Conservation (phyloP, 2,113 vertebrate species). For the Glaucomys volans region DNA sequence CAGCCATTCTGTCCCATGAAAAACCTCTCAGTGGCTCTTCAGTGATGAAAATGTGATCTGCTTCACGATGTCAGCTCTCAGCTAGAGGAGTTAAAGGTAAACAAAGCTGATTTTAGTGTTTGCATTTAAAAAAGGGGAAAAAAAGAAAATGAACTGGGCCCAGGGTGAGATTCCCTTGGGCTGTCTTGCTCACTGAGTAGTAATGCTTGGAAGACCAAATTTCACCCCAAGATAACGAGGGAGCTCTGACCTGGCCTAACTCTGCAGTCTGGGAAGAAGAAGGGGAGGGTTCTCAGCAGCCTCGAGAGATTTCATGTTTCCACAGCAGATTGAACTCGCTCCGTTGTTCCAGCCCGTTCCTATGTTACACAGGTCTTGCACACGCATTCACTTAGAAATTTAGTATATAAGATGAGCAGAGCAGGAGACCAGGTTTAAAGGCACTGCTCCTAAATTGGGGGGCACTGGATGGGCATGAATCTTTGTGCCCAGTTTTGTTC, state of each 20-base stretch:
- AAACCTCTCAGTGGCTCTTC: neutral
- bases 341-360: neutral
- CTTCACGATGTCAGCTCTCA: neutral
- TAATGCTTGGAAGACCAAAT: neutral
- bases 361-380: neutral
- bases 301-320: neutral
- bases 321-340: neutral
- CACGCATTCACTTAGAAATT: neutral
- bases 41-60: neutral
- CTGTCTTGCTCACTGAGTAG: neutral
- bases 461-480: neutral
- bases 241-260: neutral
- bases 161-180: neutral
- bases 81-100: neutral
- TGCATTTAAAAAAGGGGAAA: neutral
- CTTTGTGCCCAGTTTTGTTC: neutral
- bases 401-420: neutral
- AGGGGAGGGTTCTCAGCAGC: neutral
- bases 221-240: neutral
- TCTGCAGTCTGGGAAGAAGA: accelerated
- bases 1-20: neutral
- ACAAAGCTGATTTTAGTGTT: neutral
- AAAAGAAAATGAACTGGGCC: too few relatives aligned
- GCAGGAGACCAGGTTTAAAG: neutral
- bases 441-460: neutral